Evolutionary conservation across 2,888 invertebrate species (phyloP).

Genomic region (Stenichneumon culpator): DNA sequence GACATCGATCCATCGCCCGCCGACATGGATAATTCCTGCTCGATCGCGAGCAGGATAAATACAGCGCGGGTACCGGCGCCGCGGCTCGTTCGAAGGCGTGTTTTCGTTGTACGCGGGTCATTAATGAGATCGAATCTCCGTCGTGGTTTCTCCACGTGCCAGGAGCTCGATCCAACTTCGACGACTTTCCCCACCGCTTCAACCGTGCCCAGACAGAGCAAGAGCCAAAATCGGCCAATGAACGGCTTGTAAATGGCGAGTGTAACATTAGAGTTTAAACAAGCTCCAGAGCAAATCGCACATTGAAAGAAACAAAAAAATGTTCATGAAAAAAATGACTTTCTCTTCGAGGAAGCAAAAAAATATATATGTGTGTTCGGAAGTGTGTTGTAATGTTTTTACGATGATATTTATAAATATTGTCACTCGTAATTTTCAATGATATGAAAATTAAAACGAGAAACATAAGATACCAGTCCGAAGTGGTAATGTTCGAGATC

Average conservation of each 20-base stretch:
- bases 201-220: not conserved
- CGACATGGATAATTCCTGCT: constrained; percentile 73
- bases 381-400: not conserved
- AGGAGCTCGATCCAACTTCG: constrained; percentile 5
- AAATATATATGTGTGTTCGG: not conserved
- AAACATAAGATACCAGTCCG: not conserved
- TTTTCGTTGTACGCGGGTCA: constrained; percentile 59
- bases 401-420: not conserved
- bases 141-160: constrained; percentile 32
- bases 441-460: not conserved
- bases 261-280: too few relatives aligned
- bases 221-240: too few relatives aligned
- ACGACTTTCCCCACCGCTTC: not conserved
- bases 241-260: too few relatives aligned
- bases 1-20: constrained; percentile 77
- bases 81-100: constrained; percentile 45
- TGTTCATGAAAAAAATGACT: not conserved
- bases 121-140: constrained; percentile 65
- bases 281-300: too few relatives aligned
- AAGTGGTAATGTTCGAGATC: not conserved
- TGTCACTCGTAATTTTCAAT: not conserved
- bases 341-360: not conserved
- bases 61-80: constrained; percentile 26
- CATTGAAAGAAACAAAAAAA: not conserved
- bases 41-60: constrained; percentile 50